phyloP scores from a whole-genome alignment of 2,888 invertebrate genomes.

The Nomada fabriciana region DNA sequence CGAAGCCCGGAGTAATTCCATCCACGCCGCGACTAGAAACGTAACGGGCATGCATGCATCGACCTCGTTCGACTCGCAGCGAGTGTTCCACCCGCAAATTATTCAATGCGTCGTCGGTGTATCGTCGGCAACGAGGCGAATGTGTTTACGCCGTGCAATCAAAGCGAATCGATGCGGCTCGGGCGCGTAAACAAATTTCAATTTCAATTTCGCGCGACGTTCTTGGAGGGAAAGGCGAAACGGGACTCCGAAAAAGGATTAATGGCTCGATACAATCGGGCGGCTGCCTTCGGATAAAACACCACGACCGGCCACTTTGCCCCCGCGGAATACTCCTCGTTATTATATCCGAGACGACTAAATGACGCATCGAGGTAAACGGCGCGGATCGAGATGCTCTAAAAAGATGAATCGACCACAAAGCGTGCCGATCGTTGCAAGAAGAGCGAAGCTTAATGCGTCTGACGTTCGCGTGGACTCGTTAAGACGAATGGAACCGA shows the following conservation, averaged over 20 bases:
- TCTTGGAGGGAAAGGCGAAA: not conserved
- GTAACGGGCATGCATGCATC: conserved; percentile 23
- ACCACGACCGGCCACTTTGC: too few species aligned
- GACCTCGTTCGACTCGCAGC: not conserved
- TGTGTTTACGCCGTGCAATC: conserved; percentile 58
- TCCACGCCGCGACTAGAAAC: conserved; percentile 5
- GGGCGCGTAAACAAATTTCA: conserved; percentile 53
- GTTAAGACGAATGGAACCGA: conserved; percentile 32
- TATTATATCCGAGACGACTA: conserved; percentile 6
- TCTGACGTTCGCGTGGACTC: conserved; percentile 33
- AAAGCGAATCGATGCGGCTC: conserved; percentile 61
- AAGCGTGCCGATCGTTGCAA: conserved; percentile 36
- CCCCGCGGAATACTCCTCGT: not conserved
- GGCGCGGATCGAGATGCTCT: conserved; percentile 57
- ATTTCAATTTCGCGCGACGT: conserved; percentile 18
- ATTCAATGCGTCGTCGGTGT: conserved; percentile 38
- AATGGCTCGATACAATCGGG: too few species aligned
- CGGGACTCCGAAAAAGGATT: too few species aligned
- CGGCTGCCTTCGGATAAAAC: too few species aligned
- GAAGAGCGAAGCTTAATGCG: conserved; percentile 34
- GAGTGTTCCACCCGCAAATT: conserved; percentile 38
- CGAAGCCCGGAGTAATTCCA: not conserved
- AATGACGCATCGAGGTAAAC: conserved; percentile 38
- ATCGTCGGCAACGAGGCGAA: conserved; percentile 20
- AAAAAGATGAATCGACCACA: conserved; percentile 57